Base-by-base conservation (phyloP, 1,140 invertebrate genomes). In the Charaxes varanes region DNA sequence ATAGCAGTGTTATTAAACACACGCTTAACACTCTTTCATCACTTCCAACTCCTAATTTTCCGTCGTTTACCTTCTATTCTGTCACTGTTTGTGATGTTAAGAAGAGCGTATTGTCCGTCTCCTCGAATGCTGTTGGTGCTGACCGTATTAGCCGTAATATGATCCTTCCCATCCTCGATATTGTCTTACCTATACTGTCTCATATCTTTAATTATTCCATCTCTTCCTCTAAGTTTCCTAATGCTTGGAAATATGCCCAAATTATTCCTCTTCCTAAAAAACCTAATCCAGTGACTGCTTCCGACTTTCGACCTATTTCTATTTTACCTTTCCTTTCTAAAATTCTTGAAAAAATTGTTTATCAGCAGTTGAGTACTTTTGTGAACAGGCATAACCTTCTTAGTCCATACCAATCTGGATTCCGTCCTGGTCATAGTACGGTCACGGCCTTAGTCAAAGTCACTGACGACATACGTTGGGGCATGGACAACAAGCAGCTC, bases 261-360 rank as follows among this genome's bases (percentile, higher is more conserved):
- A 15, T 41, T 23, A 41, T 32, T n/a, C 38, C 38, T 12, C 7
- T 41, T 10, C 28, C 38, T 6, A 41, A 32, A 32, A 41, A 41
- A 16, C 4, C 1, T 14, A 41, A 41, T 8, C 38, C 38, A 3
- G 10, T n/a, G 6, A 10, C 14, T 10, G 6, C 16, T 33, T 33
- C 31, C 10, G 31, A 33, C n/a, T n/a, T n/a, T n/a, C n/a, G n/a
- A n/a, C n/a, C n/a, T n/a, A n/a, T n/a, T n/a, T n/a, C n/a, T n/a
- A n/a, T 33, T 24, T 8, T 30, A 11, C 21, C 15, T 11, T 38
- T 38, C 35, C 24, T 38, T 7, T 38, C 15, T n/a, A 27, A 38
- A 38, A 13, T 38, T n/a, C 6, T 38, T 4, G 35, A 38, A 19
- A 13, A 15, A 7, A 2, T 38, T 27, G 23, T 19, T 8, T 11